Evolutionary conservation across 2,797 vertebrate genomes (phyloP).

Genomic region (Chelon auratus): DNA sequence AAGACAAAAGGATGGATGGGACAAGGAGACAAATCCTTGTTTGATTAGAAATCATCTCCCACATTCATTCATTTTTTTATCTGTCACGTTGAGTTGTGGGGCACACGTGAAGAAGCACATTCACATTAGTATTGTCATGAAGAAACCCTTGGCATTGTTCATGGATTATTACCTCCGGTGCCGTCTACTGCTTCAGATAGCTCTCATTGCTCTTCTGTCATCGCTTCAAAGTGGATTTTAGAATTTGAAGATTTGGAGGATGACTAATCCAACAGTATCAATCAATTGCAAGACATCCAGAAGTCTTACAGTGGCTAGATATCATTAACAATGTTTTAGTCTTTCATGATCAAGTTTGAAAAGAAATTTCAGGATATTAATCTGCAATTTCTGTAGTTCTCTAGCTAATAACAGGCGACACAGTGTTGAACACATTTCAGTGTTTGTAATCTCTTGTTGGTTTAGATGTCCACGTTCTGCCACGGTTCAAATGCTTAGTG

Average conservation of each 20-base stretch:
- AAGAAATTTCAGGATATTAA: neutral
- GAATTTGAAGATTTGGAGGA: slow-evolving; percentile 13
- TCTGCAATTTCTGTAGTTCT: slow-evolving; percentile 4
- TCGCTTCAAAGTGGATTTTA: slow-evolving; percentile 11
- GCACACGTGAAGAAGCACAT: slow-evolving; percentile 7
- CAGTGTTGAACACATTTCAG: neutral
- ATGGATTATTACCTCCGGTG: slow-evolving; percentile 25
- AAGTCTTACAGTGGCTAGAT: neutral
- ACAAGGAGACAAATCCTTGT: slow-evolving; percentile 39
- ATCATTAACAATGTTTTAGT: too few relatives aligned
- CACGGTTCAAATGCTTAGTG: slow-evolving; percentile 12
- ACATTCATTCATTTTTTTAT: slow-evolving; percentile 11
- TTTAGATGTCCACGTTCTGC: slow-evolving; percentile 5
- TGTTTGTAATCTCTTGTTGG: neutral
- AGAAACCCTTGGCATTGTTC: slow-evolving; percentile 5
- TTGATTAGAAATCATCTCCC: slow-evolving; percentile 16
- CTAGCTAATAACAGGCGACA: neutral
- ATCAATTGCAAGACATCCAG: neutral
- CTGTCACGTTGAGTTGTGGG: slow-evolving; percentile 11
- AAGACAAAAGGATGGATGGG: slow-evolving; percentile 1
- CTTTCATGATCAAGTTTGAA: neutral
- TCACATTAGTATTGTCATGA: slow-evolving; percentile 2
- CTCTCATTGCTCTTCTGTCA: slow-evolving; percentile 26
- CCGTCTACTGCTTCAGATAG: slow-evolving; percentile 36
- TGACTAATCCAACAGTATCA: neutral